phyloP scores from a whole-genome alignment of 2,797 vertebrate genomes.

The Protosalanx chinensis region DNA sequence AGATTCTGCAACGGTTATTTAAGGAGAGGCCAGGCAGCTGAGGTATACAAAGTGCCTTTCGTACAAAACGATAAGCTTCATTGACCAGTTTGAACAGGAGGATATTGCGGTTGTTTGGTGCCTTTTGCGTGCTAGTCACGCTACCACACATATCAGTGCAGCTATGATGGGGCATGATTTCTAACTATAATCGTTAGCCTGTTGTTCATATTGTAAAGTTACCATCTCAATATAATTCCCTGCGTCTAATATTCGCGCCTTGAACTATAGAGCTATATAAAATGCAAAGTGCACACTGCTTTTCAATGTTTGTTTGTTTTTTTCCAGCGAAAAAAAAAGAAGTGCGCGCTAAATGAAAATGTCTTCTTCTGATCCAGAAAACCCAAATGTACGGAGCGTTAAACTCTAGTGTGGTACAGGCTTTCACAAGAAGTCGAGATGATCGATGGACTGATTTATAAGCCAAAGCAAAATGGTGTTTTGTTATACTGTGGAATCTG shows the following conservation, averaged over 20 bases:
- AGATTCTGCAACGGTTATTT: slow-evolving; percentile 51
- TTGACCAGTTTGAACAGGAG: slow-evolving; percentile 45
- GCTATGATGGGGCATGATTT: slow-evolving; percentile 59
- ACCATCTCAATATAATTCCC: slow-evolving; percentile 37
- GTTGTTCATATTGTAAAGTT: slow-evolving; percentile 35
- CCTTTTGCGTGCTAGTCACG: slow-evolving; percentile 54
- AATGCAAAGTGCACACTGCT: slow-evolving; percentile 39
- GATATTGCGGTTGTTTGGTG: slow-evolving; percentile 49
- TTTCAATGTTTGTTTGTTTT: slow-evolving; percentile 20
- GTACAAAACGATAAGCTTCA: slow-evolving; percentile 70
- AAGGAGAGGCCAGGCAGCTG: slow-evolving; percentile 63
- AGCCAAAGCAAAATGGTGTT: slow-evolving; percentile 62
- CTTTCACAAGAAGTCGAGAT: slow-evolving; percentile 26
- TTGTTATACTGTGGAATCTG: slow-evolving; percentile 56
- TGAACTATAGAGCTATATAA: slow-evolving; percentile 37
- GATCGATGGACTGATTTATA: slow-evolving; percentile 37
- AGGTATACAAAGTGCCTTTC: slow-evolving; percentile 69
- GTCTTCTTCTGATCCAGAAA: slow-evolving; percentile 16
- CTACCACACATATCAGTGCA: slow-evolving; percentile 62
- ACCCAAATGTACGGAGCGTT: slow-evolving; percentile 22
- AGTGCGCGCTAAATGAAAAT: slow-evolving; percentile 25
- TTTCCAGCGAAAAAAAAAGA: slow-evolving; percentile 25
- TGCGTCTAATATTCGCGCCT: slow-evolving; percentile 22
- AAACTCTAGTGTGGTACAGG: slow-evolving; percentile 15
- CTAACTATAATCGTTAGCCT: slow-evolving; percentile 28